Percentiles rank a stretch among this genome's conserved stretches.
phyloP scores from a whole-genome alignment of 2,888 invertebrate genomes.

The Drosophila bunnanda region DNA sequence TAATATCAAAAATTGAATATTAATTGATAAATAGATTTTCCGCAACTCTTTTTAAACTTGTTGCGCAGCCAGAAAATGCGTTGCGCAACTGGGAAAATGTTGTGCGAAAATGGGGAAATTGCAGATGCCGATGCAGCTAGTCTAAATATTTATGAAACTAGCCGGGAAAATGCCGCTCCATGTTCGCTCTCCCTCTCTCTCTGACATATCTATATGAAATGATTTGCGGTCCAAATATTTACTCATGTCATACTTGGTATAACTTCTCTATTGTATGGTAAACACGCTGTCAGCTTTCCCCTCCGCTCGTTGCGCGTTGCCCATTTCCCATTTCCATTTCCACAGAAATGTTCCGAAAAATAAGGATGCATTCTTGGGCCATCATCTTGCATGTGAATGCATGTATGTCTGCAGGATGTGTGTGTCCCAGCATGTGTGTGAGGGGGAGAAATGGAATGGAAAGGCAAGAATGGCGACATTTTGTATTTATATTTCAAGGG shows the following conservation, averaged over 20 bases:
- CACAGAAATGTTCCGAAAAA: conserved; percentile 4
- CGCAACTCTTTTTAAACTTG: conserved; percentile 3
- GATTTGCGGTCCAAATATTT: conserved; percentile 36
- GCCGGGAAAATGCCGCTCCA: neutral
- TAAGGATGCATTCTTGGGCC: conserved; percentile 18
- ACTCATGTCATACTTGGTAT: conserved; percentile 21
- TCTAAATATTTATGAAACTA: conserved; percentile 31
- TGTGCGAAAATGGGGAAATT: neutral
- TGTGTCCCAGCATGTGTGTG: neutral
- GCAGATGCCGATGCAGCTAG: conserved; percentile 11
- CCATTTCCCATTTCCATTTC: conserved; percentile 16
- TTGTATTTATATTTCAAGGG: conserved; percentile 56
- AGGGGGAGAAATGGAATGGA: conserved; percentile 1
- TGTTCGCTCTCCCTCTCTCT: neutral
- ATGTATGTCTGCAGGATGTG: conserved; percentile 17
- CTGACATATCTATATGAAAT: conserved; percentile 22
- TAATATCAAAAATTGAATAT: too few relatives aligned
- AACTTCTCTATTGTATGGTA: conserved; percentile 38
- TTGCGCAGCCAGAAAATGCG: conserved; percentile 21
- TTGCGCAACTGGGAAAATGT: conserved; percentile 24
- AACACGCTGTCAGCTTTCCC: conserved; percentile 27
- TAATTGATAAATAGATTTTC: neutral
- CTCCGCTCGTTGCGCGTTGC: neutral
- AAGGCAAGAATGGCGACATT: conserved; percentile 44
- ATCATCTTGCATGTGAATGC: neutral